Base-by-base conservation (phyloP, 2,797 vertebrate genomes). In the Sebastes aleutianus region DNA sequence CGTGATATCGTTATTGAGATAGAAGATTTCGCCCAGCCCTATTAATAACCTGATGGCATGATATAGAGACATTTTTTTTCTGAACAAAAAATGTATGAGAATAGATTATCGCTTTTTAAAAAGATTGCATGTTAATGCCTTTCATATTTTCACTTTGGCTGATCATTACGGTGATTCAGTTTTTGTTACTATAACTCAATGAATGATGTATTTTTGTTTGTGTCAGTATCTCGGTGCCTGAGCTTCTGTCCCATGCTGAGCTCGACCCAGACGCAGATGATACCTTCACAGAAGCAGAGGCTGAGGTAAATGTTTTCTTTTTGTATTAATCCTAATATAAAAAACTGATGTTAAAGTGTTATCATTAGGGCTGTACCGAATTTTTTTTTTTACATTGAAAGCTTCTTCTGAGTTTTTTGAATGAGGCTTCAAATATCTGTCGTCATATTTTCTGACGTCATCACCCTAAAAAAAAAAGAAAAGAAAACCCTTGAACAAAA, bases 171-270 rank as follows among this genome's bases (percentile, higher is more conserved):
- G 2, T 39, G 11, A 6, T 3, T 8, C 8, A 10, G 50, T 54
- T 50, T 50, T 27, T 34, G 63, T 24, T 36, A 13, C 18, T 80
- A 3, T 39, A 63, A 70, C 5, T 56, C 13, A 20, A 1, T 68
- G 12, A 34, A 26, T 76, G 4, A 12, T 71, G 0, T 63, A 1
- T 66, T 73, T 85, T 80, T 90, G 2, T 54, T 61, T 47, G 1
- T 67, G 7, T n/a, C 85, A 98, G 97, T 61, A 91, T 98, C 62
- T 95, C 97, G 0, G 87, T 95, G 56, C 58, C 91, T 3, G 97
- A 98, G 81, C 95, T 99, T 57, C 93, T 95, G 87, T 91, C 95
- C 59, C 97, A 97, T 58, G 32, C 92, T 1, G 97, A 99, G 90
- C 93, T 99, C 2, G 96, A 98, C 79, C 83, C 93, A 0, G 96